Evolutionary conservation across 2,888 invertebrate genomes (phyloP).

Genomic region (Drosophila vallismaia): DNA sequence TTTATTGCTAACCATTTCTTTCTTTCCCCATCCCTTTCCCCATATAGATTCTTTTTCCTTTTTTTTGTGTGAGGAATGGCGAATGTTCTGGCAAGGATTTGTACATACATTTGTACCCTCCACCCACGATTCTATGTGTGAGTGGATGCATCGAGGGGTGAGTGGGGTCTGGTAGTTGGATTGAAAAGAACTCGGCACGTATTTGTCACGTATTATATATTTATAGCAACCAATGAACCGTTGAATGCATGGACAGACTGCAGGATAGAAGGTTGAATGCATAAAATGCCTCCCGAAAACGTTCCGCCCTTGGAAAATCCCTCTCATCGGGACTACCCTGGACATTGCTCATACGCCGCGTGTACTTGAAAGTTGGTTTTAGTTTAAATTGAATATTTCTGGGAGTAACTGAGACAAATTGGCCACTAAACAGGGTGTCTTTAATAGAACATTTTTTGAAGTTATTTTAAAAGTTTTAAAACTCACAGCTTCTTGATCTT

Average conservation of each 20-base stretch:
- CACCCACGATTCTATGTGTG: constrained; percentile 28
- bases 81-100: constrained; percentile 68
- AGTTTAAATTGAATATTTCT: constrained; percentile 72
- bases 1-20: constrained; percentile 77
- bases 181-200: constrained; percentile 78
- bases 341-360: constrained; percentile 74
- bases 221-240: constrained; percentile 80
- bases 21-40: constrained; percentile 9
- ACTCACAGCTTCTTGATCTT: not conserved
- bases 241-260: constrained; percentile 68
- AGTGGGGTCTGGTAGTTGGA: constrained; percentile 18
- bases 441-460: not conserved
- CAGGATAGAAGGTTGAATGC: constrained; percentile 58
- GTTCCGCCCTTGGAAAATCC: constrained; percentile 1
- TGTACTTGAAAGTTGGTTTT: constrained; percentile 63
- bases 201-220: constrained; percentile 79
- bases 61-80: constrained; percentile 49
- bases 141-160: not conserved
- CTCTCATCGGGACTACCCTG: constrained; percentile 3
- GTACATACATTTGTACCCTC: constrained; percentile 47
- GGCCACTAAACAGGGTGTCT: not conserved
- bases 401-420: constrained; percentile 1
- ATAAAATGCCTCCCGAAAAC: constrained; percentile 50
- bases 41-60: constrained; percentile 17
- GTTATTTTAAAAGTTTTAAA: not conserved